phyloP scores from a whole-genome alignment of 2,888 invertebrate species.

The Melitaea athalia region DNA sequence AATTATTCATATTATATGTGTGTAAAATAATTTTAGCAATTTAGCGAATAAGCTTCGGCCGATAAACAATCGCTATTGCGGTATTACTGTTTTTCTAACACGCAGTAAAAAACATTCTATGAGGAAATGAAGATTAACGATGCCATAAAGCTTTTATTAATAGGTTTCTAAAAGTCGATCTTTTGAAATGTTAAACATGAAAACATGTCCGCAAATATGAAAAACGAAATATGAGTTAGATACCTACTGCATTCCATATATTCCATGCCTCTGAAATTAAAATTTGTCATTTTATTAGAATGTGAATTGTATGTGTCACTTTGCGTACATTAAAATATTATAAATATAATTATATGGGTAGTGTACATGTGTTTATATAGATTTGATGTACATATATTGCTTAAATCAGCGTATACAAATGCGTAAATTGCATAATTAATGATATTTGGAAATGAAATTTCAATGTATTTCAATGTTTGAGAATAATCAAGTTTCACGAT shows the following conservation, averaged over 20 bases:
- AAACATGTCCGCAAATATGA: not conserved
- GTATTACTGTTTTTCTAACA: not conserved
- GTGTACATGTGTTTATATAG: not conserved
- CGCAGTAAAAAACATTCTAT: not conserved
- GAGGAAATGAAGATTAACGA: not conserved
- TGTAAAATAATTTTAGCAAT: not conserved
- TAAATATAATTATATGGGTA: not conserved
- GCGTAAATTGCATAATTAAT: constrained; percentile 13
- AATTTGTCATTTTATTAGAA: not conserved
- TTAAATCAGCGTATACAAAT: not conserved
- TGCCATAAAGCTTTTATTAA: not conserved
- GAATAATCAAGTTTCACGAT: not conserved
- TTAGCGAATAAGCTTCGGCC: not conserved
- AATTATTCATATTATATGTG: not conserved
- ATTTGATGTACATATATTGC: not conserved
- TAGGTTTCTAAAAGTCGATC: too few species aligned
- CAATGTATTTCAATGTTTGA: constrained; percentile 10
- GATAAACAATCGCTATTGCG: not conserved
- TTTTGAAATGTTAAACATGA: not conserved
- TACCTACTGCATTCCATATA: too few species aligned
- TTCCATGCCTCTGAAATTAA: too few species aligned
- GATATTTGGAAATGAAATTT: constrained; percentile 11
- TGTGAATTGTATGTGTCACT: not conserved
- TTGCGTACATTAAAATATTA: not conserved
- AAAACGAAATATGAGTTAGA: too few species aligned